These are phyloP conservation scores for Tyto alba DNA, from an alignment of 2,113 vertebrate species.

Conservation along the genomic window DNA sequence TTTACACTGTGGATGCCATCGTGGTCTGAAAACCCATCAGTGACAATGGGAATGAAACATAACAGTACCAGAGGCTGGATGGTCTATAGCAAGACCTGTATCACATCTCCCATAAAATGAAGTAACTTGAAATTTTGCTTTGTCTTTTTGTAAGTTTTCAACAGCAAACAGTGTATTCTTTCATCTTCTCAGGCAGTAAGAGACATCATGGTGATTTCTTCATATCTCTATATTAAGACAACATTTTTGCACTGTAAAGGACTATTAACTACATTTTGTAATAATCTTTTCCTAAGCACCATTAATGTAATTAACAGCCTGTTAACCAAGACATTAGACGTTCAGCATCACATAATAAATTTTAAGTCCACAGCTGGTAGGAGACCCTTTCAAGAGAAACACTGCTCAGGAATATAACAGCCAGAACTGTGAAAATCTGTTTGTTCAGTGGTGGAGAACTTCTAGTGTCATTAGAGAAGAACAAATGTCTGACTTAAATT, in stretches of 20 bases:
- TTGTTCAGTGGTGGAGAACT: conserved; percentile 34
- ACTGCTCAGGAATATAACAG: background rate
- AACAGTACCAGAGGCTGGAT: background rate
- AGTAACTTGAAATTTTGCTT: background rate
- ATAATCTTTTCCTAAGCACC: conserved; percentile 48
- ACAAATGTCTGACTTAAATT: conserved; percentile 12
- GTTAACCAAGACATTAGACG: conserved; percentile 38
- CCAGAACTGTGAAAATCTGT: background rate
- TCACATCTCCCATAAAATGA: background rate
- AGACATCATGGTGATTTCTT: background rate
- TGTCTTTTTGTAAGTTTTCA: background rate
- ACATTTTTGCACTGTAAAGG: conserved; percentile 17
- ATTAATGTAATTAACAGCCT: conserved; percentile 59
- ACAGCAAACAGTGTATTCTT: background rate
- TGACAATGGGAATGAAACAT: background rate
- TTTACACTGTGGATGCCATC: background rate
- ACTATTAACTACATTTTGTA: conserved; percentile 50
- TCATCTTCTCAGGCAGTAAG: background rate
- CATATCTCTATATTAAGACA: background rate
- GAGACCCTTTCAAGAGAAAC: background rate
- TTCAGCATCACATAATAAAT: conserved; percentile 21
- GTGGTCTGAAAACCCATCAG: background rate
- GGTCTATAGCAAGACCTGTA: background rate
- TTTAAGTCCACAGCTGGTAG: conserved; percentile 17
- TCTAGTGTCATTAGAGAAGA: background rate